Conservation (phyloP, 2,888 invertebrate species). For the Thecophora atra region DNA sequence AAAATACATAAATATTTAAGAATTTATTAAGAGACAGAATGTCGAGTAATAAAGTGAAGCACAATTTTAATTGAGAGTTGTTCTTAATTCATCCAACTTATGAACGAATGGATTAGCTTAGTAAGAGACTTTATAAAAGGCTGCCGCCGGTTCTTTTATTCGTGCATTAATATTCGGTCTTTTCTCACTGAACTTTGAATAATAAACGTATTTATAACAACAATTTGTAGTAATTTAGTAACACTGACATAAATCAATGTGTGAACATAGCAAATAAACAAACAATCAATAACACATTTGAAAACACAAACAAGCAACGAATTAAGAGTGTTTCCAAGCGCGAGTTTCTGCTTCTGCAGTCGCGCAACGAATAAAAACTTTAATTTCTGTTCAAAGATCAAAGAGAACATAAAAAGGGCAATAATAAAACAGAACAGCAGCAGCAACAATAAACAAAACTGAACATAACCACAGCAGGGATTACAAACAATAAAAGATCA, state of each 20-base stretch:
- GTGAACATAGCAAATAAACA: neutral
- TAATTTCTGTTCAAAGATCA: neutral
- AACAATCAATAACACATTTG: neutral
- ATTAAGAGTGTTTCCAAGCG: neutral
- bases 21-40: too few species aligned
- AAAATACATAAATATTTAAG: too few species aligned
- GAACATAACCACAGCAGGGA: too few species aligned
- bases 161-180: neutral
- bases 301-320: neutral
- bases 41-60: too few species aligned
- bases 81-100: too few species aligned
- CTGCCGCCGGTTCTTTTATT: too few species aligned
- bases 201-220: neutral
- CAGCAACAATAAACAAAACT: too few species aligned
- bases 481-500: neutral
- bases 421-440: neutral
- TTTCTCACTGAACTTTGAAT: neutral
- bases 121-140: too few species aligned
- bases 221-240: neutral
- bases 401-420: slow-evolving; percentile 1
- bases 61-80: too few species aligned
- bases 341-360: neutral
- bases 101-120: too few species aligned
- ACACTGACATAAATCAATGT: too few species aligned
- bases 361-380: neutral